Base-by-base conservation (phyloP, 2,888 invertebrate genomes). In the Tetheella fluctuosa region DNA sequence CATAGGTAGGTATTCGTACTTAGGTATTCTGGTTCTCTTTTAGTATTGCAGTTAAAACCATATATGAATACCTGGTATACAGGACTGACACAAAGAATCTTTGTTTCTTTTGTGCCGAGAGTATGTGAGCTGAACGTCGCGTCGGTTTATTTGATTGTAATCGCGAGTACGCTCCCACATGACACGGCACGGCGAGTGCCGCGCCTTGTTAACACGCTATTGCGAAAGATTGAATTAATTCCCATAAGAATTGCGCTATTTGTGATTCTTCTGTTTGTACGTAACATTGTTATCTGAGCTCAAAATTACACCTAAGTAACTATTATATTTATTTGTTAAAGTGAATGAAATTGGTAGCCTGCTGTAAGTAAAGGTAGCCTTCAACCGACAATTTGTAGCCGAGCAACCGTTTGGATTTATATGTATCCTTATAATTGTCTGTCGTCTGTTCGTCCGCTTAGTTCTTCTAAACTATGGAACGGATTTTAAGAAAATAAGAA, bases 21-120 rank as follows among this genome's bases (percentile, higher is more conserved):
- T 34, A 2, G 13, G 13, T 20, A 20, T 48, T 20, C 48, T 20
- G 48, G 20, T 20, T 48, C 20, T 48, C 20, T n/a, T 48, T 48
- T 48, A 48, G 48, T 48, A 48, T 48, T 48, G 48, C 48, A 15
- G 48, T 20, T 48, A 20, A 10, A 42, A 48, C 20, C n/a, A n/a
- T 10, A 42, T 20, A 48, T 48, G 48, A 48, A 48, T 48, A 62
- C 61, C 64, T 66, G 59, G 68, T 68, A 66, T 71, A 70, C 64
- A 72, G 65, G 74, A 79, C 69, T 59, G 65, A 72, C 65, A 81
- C 77, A 89, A 89, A 87, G 79, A 80, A 82, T 81, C 79, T 84
- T 88, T 90, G 87, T 89, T 82, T 68, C 75, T 80, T 80, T 88
- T 88, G 84, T 89, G 68, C 59, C 59, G 73, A 73, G 70, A 71